Base-by-base conservation (phyloP, 2,888 invertebrate genomes). In the Drosophila subquinaria region DNA sequence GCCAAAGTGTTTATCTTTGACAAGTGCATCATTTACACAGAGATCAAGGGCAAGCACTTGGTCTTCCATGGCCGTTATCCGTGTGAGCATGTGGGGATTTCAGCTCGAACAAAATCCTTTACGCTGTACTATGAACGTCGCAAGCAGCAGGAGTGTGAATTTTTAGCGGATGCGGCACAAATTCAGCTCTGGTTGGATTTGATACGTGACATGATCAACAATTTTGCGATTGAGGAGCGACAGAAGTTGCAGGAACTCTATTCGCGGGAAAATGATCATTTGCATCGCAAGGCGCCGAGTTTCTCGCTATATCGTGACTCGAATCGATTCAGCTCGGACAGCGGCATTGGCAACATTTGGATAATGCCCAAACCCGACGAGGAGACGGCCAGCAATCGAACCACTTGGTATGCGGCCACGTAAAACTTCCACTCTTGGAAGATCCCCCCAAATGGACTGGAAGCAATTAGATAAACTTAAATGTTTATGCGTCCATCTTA, bases 1-100 rank as follows among this genome's bases (percentile, higher is more conserved):
- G 90, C 90, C 42, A 92, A 93, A 62, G 91, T 92, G 0, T 93
- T 93, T 63, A 91, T 93, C 36, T 93, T 93, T 61, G 93, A 93
- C 67, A 92, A 92, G 73, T 92, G 92, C 65, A 87, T 93, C 17
- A 91, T 93, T 20, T 93, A 92, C 52, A 92, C 93, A 15, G 93
- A 93, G 82, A 91, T 92, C 27, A 92, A 91, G 68, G 92, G 92
- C 42, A 92, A 92, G 64, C 81, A 88, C 20, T 66, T 93, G 69
- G 53, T 92, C 61, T 93, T 91, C 61, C 93, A 92, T 38, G 93
- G 93, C 0, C 91, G 92, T 33, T 93, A 93, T 89, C 92, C 92
- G 0, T 91, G 91, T 51, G 92, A 93, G 59, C 89, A 92, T 47
- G 88, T 93, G 23, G 93, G 93, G 38, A 91, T 93, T 27, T 67